Base-by-base conservation (phyloP, 1,140 invertebrate species). In the Conus ventricosus region DNA sequence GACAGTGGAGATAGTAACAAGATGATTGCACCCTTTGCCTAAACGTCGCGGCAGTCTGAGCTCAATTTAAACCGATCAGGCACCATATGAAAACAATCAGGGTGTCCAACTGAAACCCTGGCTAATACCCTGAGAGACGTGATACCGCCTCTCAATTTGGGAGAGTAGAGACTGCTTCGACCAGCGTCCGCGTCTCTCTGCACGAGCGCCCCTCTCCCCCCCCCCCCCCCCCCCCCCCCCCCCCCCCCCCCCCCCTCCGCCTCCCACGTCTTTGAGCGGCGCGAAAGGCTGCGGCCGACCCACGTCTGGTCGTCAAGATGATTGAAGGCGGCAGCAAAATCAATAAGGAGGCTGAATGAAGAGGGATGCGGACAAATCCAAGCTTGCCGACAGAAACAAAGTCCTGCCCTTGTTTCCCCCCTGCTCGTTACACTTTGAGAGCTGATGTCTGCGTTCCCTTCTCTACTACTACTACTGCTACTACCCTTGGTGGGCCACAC, bases 11-110 rank as follows among this genome's bases (percentile, higher is more conserved):
- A 39, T 39, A 39, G 39, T 39, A 39, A 39, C 15, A 39, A 15
- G 51, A 20, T 13, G 17, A 63, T 63, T 20, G 60, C 60, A 63
- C 60, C 60, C 60, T 13, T 63, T 4, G 60, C 60, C 60, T 63
- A 63, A 63, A 63, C 60, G 60, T 63, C 11, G 1, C 11, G 60
- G 60, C 60, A 63, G 60, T 63, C 39, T 39, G 39, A 39, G 39
- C 39, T 39, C 67, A 71, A 71, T 71, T 6, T 71, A 71, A 71
- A 71, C 17, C 67, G 67, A 71, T 71, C 67, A 71, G 67, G 67
- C 11, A 71, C 67, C 67, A 71, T 71, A 71, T 71, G 67, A 71
- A 71, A 71, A 71, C 67, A 71, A 71, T 71, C 67, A 23, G 67
- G 67, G 67, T 71, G 67, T 71, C 67, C 17, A n/a, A 71, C 6